A percentile compares a stretch with the other conserved stretches of the same genome.
Conservation (phyloP, 2,113 vertebrate species). For the Brienomyrus brachyistius region DNA sequence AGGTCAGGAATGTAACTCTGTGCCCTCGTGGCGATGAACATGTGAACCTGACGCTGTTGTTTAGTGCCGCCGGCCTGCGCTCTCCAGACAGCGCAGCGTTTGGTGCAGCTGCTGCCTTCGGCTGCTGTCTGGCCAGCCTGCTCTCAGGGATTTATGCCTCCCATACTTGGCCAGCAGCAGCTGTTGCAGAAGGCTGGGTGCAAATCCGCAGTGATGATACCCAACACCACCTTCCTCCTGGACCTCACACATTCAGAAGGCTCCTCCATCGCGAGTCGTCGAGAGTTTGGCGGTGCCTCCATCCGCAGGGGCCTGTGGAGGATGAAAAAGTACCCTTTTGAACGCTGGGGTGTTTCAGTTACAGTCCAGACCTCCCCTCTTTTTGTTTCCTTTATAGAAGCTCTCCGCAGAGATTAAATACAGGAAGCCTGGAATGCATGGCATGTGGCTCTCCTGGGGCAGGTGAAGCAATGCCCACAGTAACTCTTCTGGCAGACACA, state of each 20-base stretch:
- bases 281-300: neutral
- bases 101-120: neutral
- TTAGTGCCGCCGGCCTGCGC: neutral
- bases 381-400: slow-evolving; percentile 2
- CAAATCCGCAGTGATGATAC: slow-evolving; percentile 35
- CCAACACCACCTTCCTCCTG: slow-evolving; percentile 16
- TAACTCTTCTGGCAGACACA: neutral
- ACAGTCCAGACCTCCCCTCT: neutral
- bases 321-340: neutral
- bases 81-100: neutral
- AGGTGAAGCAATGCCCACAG: neutral
- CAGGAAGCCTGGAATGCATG: neutral
- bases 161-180: slow-evolving; percentile 39
- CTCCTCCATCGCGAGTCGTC: neutral
- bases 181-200: slow-evolving; percentile 24
- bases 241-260: slow-evolving; percentile 38
- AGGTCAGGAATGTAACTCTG: slow-evolving; percentile 5
- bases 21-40: neutral
- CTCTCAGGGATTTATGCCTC: slow-evolving; percentile 22
- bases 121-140: neutral
- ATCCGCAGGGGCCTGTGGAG: neutral
- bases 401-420: neutral
- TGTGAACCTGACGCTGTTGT: neutral
- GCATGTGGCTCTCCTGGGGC: neutral
- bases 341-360: neutral